Base-by-base conservation (phyloP, 2,888 invertebrate species). In the Aromia moschata region DNA sequence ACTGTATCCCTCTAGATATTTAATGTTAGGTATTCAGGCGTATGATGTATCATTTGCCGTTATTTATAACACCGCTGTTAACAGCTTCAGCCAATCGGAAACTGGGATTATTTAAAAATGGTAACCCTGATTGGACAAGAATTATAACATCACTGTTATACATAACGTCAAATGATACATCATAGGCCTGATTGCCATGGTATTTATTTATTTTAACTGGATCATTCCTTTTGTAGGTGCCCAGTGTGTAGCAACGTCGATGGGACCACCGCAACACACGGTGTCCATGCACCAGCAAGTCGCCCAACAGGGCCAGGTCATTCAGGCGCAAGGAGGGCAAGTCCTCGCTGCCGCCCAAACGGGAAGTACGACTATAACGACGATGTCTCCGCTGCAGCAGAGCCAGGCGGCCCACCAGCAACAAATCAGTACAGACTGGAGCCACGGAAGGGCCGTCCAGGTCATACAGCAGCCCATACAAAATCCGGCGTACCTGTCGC, bases 401-500 rank as follows among this genome's bases (percentile, higher is more conserved):
- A 81, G 87, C 5, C 83, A 84, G 0, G 65, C 71, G 2, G 71
- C 73, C 11, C 74, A 76, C 46, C 89, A 84, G 71, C 87, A 83
- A 45, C 89, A 83, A 65, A 86, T 86, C 70, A 81, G 86, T 51
- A 82, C 86, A 60, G 91, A 91, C 73, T 87, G 89, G 85, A 85
- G 87, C 52, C 88, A 89, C 65, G 85, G 89, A n/a, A 84, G 90
- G 2, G 70, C 70, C 2, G 79, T 94, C 25, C 94, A 94, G 77
- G 89, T 94, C 16, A 92, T 94, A 70, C 92, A 92, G 76, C 93
- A 92, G 72, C 91, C 91, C 0, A 78, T 91, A 45, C 90, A 91
- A 78, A 91, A 86, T 79, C 86, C 85, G 41, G 86, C 90, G 1
- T 93, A 93, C 74, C 80, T 94, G 46, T 92, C 89, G 73, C 92